These are phyloP conservation scores for Momotus momota DNA, from an alignment of 2,797 vertebrate species.

Conservation along the genomic window DNA sequence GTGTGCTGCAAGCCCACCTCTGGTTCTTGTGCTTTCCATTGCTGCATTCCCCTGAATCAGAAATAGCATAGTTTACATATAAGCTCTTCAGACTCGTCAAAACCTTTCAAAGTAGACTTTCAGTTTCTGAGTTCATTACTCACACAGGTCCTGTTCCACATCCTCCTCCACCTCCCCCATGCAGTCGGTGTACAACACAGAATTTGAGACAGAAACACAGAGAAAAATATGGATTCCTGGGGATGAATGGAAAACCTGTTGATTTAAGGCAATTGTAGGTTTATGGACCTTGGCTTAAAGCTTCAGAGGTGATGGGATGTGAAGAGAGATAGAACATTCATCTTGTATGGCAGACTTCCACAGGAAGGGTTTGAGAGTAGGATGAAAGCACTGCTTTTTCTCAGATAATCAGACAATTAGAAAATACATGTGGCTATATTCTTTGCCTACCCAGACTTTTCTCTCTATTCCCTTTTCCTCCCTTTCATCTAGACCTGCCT, in stretches of 20 bases:
- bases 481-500: not conserved
- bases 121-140: not conserved
- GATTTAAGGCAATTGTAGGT: not conserved
- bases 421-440: not conserved
- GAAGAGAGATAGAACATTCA: accelerated
- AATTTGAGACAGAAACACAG: not conserved
- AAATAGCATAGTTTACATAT: not conserved
- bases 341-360: not conserved
- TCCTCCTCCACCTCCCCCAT: not conserved
- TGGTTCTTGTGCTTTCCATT: not conserved
- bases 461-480: not conserved
- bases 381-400: not conserved
- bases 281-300: not conserved
- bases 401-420: not conserved
- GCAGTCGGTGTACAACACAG: not conserved
- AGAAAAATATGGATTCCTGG: not conserved
- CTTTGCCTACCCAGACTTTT: not conserved
- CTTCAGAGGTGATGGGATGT: not conserved
- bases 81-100: not conserved
- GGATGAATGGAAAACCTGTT: not conserved
- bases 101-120: not conserved
- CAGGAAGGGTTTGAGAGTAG: not conserved
- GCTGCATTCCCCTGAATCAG: not conserved
- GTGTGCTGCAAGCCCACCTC: not conserved
- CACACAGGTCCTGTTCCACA: not conserved